A percentile compares a stretch with the other conserved stretches of the same genome.
Conservation (phyloP, 2,888 invertebrate species). For the Limnephilus auricula region DNA sequence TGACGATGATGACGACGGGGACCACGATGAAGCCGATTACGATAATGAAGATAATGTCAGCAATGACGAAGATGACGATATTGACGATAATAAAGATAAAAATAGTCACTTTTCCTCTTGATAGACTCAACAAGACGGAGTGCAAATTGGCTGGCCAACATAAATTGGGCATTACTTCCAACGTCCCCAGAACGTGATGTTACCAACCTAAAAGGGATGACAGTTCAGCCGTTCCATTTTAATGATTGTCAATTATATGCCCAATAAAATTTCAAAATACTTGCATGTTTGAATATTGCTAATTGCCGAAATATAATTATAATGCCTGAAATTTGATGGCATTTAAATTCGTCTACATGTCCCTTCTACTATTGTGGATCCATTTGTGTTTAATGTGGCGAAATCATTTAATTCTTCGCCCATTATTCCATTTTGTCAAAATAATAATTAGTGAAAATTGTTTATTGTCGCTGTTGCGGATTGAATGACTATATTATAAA, state of each 20-base stretch:
- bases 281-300: conserved; percentile 11
- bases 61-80: no score
- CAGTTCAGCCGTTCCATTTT: not conserved
- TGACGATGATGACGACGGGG: no score
- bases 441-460: not conserved
- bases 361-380: not conserved
- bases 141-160: not conserved
- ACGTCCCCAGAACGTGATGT: not conserved
- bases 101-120: not conserved
- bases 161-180: not conserved
- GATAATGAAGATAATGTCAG: no score
- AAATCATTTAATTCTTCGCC: conserved; percentile 27
- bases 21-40: no score
- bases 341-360: not conserved
- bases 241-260: conserved; percentile 18
- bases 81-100: not conserved
- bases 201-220: conserved; percentile 5
- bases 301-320: conserved; percentile 25
- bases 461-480: not conserved
- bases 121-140: not conserved
- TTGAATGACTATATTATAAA: not conserved
- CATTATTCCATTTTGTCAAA: not conserved
- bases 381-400: conserved; percentile 33
- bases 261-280: conserved; percentile 29
- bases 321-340: conserved; percentile 20